Evolutionary conservation across 2,113 vertebrate genomes (phyloP).

Genomic region (Solenodon paradoxus): DNA sequence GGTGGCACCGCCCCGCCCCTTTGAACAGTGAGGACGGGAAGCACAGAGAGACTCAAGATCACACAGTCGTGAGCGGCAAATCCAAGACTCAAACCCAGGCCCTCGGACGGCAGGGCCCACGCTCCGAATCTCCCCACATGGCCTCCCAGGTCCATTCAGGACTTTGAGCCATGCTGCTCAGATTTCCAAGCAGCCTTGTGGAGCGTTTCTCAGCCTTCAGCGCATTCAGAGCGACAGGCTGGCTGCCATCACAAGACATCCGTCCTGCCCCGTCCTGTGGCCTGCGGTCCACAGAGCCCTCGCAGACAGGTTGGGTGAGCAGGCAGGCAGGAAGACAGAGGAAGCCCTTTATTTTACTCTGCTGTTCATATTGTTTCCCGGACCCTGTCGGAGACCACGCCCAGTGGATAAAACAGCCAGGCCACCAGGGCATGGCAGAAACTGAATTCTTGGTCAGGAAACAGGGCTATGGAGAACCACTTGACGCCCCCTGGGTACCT

Average conservation of each 20-base stretch:
- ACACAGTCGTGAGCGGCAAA: background rate
- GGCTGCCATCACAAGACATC: background rate
- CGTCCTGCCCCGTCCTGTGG: too few species aligned
- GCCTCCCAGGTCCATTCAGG: background rate
- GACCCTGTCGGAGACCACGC: too few species aligned
- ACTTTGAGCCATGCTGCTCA: background rate
- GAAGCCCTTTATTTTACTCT: too few species aligned
- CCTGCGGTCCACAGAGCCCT: background rate
- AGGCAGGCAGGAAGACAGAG: background rate
- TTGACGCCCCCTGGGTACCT: too few species aligned
- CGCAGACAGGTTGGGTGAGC: background rate
- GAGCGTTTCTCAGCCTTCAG: background rate
- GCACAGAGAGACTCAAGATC: background rate
- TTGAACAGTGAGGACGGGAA: background rate
- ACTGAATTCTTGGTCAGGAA: background rate
- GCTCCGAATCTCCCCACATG: rapidly evolving
- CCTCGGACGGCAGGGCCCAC: background rate
- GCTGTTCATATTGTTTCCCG: too few species aligned
- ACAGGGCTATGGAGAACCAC: background rate
- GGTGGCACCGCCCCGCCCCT: rapidly evolving
- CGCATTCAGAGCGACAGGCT: background rate
- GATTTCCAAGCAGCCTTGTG: background rate
- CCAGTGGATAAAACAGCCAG: too few species aligned
- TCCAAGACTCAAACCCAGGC: background rate
- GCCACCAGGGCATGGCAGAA: too few species aligned